Base-by-base conservation (phyloP, 2,113 vertebrate species). In the Vanacampus margaritifer region DNA sequence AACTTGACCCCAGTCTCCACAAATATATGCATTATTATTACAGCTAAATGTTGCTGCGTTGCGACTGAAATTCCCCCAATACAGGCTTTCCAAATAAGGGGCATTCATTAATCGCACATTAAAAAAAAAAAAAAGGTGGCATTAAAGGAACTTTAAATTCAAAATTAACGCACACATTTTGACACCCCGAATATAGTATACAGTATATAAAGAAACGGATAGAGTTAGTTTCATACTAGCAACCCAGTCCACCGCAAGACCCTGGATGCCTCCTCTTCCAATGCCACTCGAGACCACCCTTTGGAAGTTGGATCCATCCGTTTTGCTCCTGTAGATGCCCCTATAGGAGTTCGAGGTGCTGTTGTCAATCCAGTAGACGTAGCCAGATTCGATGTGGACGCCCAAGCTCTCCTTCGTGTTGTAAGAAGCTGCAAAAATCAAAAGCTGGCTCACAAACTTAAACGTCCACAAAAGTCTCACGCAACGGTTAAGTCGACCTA, bases 181-280 rank as follows among this genome's bases (percentile, higher is more conserved):
- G 28, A 32, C 28, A 32, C 28, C 2, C 28, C 28, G 2, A 32
- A 32, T 32, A 32, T 32, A 32, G n/a, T 32, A 32, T 4, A 32
- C 28, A 32, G 28, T 32, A 32, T 32, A 32, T 32, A 32, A 32
- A 32, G 28, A 3, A 35, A 3, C 3, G 43, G 14, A 61, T 63
- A 16, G n/a, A 13, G n/a, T 26, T 9, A 14, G 17, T 13, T 64
- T 68, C 48, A n/a, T 76, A 92, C 91, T 89, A 46, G 90, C 83
- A 71, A 91, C 37, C 91, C 91, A 92, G 78, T 92, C 91, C 16
- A 92, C 83, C 57, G 90, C 90, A 3, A 92, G 58, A 48, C 90
- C 90, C 19, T 76, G 87, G 60, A 91, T 89, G 69, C 90, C 90
- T 69, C 79, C 54, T 39, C 0, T 57, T 36, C 91, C 90, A 58